phyloP scores from a whole-genome alignment of 2,888 invertebrate genomes.

The Leptarthrus brevirostris region DNA sequence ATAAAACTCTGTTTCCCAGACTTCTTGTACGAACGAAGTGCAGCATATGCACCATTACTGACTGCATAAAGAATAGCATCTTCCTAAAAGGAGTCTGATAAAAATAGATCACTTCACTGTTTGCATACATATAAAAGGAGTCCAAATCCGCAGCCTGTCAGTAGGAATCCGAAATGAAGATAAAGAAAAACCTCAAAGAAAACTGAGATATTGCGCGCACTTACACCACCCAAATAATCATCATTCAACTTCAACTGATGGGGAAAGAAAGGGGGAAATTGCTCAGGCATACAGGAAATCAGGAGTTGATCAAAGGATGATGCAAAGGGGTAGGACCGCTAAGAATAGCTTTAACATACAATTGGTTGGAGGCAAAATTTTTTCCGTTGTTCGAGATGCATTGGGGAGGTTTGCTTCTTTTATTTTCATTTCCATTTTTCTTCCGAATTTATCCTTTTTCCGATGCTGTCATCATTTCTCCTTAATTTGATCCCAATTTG shows the following conservation, averaged over 20 bases:
- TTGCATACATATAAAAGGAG: no score
- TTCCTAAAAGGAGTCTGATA: no score
- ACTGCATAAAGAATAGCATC: no score
- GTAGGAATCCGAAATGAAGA: no score
- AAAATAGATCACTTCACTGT: no score
- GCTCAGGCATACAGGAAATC: slow-evolving; percentile 20
- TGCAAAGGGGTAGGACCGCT: slow-evolving; percentile 27
- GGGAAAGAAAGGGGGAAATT: background rate
- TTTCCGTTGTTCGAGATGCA: slow-evolving; percentile 3
- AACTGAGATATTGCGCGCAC: background rate
- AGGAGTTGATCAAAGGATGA: slow-evolving; percentile 46
- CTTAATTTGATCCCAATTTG: slow-evolving; percentile 23
- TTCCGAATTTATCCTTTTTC: slow-evolving; percentile 2
- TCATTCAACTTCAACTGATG: no score
- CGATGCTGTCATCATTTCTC: background rate
- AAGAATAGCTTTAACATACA: slow-evolving; percentile 43
- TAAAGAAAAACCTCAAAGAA: background rate
- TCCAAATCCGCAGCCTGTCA: no score
- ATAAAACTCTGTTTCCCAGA: no score
- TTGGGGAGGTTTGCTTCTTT: background rate
- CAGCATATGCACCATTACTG: no score
- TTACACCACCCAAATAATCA: no score
- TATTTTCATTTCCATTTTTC: no score
- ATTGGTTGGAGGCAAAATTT: slow-evolving; percentile 44
- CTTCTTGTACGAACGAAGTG: no score